These are phyloP conservation scores for Puffinus mauretanicus DNA, from an alignment of 2,113 vertebrate genomes.

Conservation along the genomic window DNA sequence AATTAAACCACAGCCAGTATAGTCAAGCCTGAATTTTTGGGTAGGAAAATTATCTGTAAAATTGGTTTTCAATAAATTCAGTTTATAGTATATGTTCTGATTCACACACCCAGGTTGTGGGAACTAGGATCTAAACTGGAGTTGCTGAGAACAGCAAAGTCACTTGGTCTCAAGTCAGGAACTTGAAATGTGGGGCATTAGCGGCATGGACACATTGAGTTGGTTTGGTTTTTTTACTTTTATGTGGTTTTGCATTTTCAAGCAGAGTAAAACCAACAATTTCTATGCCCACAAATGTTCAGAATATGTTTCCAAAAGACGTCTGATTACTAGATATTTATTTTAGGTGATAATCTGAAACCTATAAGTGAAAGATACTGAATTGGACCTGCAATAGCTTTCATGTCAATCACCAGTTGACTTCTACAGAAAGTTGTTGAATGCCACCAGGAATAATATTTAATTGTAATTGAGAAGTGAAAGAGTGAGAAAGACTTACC, in stretches of 20 bases:
- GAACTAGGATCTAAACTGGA: background rate
- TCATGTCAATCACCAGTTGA: background rate
- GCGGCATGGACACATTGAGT: background rate
- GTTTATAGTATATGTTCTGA: background rate
- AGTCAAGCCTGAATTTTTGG: background rate
- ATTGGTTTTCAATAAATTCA: background rate
- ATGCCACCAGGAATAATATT: background rate
- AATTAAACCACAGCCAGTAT: background rate
- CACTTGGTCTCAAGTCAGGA: background rate
- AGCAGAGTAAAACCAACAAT: background rate
- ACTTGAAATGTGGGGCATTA: background rate
- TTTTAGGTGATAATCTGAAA: background rate
- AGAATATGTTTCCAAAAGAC: background rate
- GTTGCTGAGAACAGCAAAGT: background rate
- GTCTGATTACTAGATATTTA: background rate
- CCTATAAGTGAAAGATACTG: background rate
- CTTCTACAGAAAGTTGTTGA: background rate
- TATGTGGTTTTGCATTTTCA: background rate
- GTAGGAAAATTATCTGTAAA: background rate
- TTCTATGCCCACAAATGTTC: background rate
- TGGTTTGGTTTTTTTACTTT: background rate
- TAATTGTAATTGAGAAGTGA: background rate
- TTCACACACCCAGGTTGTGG: background rate
- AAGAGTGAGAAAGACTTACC: background rate
- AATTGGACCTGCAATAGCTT: background rate